Evolutionary conservation across 2,888 invertebrate genomes (phyloP), one percentile per base, ranked within the genome.

Genomic region (Leptopterna dolabrata): DNA sequence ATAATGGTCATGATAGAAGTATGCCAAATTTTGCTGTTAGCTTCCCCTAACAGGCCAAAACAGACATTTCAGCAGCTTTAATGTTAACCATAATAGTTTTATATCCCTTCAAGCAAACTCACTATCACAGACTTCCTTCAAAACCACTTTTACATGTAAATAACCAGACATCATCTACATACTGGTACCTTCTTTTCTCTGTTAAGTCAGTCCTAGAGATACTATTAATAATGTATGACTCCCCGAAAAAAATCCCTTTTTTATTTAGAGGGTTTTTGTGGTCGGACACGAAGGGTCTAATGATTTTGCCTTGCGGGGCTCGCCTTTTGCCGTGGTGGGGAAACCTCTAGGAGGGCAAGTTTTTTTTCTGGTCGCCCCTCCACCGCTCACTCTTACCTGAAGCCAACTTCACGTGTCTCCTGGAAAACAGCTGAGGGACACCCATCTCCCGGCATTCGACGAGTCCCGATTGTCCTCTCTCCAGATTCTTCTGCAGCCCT

Each of bases 291-390:
- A 63, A 63, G 63, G 63, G 24, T 63, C 63, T 63, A 63, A 63
- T 63, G 63, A 63, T 63, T 63, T 63, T 63, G 63, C 63, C 63
- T 63, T 63, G 63, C 63, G 63, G 63, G 63, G 63, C 63, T 51
- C 51, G 51, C 51, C n/a, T 36, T 36, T 36, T 36, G 36, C 63
- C 63, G 24, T 63, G 63, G 63, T 63, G 63, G 63, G 63, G 63
- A 63, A 36, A 63, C 63, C 63, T 63, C 63, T 63, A 63, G 47
- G 47, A 4, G 47, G 63, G 63, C 63, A 27, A 63, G 63, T 63
- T 63, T 63, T 55, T 63, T 63, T 24, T 36, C 36, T 36, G 36
- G 36, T 47, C 47, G 47, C 47, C 47, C 63, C 63, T 24, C 6
- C 19, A 9, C 13, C 24, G n/a, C 9, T 27, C 11, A 7, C 63